These are phyloP conservation scores for Poeciliopsis paucimaculata DNA, from an alignment of 2,797 vertebrate genomes.

Conservation along the genomic window DNA sequence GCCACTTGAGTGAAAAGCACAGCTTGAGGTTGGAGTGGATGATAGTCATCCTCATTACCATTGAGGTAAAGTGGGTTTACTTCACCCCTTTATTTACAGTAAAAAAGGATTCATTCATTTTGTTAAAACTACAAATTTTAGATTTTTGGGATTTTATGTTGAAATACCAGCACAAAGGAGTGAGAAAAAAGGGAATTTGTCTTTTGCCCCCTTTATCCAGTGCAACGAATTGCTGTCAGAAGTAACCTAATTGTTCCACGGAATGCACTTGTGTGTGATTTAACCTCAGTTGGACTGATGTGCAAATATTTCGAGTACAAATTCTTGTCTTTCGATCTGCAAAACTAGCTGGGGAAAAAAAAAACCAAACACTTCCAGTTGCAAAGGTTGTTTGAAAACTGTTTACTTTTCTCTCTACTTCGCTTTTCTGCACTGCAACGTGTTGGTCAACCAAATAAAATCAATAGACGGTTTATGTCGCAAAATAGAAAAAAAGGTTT, in stretches of 20 bases:
- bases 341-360: not conserved
- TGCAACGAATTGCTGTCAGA: too few species aligned
- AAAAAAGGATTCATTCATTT: not conserved
- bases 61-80: constrained; percentile 84
- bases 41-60: constrained; percentile 97
- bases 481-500: not conserved
- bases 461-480: not conserved
- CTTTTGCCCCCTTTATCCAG: not conserved
- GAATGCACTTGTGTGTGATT: not conserved
- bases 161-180: not conserved
- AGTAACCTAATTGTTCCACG: too few species aligned
- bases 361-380: not conserved
- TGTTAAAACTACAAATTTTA: not conserved
- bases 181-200: not conserved
- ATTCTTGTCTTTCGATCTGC: not conserved
- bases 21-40: constrained; percentile 96
- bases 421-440: not conserved
- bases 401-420: not conserved
- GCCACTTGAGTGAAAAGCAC: constrained; percentile 94
- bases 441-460: not conserved
- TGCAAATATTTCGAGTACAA: not conserved
- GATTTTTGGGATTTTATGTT: not conserved
- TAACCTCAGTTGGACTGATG: not conserved
- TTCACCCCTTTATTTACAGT: not conserved
- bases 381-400: not conserved